A percentile compares a stretch with the other conserved stretches of the same genome.
These are phyloP conservation scores for Drosophila mayaguana DNA, from an alignment of 2,888 invertebrate species.

Conservation along the genomic window DNA sequence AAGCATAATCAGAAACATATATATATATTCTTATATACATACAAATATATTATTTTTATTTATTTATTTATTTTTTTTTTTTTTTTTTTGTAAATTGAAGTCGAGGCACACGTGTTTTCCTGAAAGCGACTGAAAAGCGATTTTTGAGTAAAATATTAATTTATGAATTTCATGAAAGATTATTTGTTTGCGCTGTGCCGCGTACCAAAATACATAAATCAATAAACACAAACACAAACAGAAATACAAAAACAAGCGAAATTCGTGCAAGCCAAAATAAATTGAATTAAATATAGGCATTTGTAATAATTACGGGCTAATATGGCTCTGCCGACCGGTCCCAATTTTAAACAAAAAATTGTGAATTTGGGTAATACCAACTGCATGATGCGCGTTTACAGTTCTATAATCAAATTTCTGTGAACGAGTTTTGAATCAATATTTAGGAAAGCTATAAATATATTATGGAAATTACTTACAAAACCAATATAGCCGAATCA, in stretches of 20 bases:
- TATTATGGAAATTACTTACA: background rate
- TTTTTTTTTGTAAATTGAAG: background rate
- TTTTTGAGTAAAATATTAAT: slow-evolving; percentile 55
- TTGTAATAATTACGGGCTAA: slow-evolving; percentile 65
- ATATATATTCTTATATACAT: background rate
- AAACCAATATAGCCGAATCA: background rate
- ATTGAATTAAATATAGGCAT: slow-evolving; percentile 64
- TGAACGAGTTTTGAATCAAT: background rate
- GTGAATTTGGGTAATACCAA: background rate
- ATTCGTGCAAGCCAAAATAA: slow-evolving; percentile 42
- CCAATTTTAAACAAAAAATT: background rate
- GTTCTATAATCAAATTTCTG: background rate
- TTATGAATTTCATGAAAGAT: slow-evolving; percentile 55
- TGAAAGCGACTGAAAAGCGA: slow-evolving; percentile 26
- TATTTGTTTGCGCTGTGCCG: slow-evolving; percentile 60
- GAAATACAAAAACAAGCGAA: slow-evolving; percentile 18
- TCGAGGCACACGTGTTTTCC: slow-evolving; percentile 27
- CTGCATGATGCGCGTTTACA: background rate
- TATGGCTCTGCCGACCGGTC: slow-evolving; percentile 28
- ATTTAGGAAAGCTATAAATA: too few species aligned
- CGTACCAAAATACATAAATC: slow-evolving; percentile 55
- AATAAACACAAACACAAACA: slow-evolving; percentile 48
- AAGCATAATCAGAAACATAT: slow-evolving; percentile 5
- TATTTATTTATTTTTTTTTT: too few species aligned
- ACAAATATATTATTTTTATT: too few species aligned